These are phyloP conservation scores for Holacanthella duospinosa DNA, from an alignment of 2,888 invertebrate species.

Conservation along the genomic window DNA sequence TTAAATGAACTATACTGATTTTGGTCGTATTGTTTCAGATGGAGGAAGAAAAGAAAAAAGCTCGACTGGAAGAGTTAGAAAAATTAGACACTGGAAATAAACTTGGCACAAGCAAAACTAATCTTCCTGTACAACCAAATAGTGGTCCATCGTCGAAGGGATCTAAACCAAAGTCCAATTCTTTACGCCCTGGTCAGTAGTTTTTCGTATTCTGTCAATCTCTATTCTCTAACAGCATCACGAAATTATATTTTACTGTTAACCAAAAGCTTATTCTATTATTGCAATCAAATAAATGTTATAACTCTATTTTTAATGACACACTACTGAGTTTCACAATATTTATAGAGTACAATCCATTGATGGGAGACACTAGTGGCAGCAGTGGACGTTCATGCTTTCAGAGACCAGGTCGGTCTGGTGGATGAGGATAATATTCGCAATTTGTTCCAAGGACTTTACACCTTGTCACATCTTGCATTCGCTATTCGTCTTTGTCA, in stretches of 20 bases:
- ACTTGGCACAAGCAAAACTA: constrained; percentile 15
- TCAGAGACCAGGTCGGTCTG: constrained; percentile 25
- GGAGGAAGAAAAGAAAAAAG: constrained; percentile 27
- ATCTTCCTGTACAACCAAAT: constrained; percentile 15
- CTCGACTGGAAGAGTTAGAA: constrained; percentile 24
- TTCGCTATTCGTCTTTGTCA: too few relatives aligned
- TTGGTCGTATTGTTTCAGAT: constrained; percentile 12
- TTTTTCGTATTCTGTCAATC: neutral
- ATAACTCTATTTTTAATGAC: neutral
- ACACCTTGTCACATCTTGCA: too few relatives aligned
- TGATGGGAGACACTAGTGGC: constrained; percentile 30
- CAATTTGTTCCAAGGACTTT: constrained; percentile 16
- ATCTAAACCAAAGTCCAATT: neutral
- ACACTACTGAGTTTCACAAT: neutral
- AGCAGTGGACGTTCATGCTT: constrained; percentile 19
- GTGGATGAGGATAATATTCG: constrained; percentile 31
- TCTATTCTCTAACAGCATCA: neutral
- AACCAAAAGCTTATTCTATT: too few relatives aligned
- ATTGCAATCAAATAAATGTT: too few relatives aligned
- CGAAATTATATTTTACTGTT: neutral
- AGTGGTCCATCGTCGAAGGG: too few relatives aligned
- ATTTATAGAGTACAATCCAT: constrained; percentile 32
- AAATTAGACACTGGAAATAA: constrained; percentile 15
- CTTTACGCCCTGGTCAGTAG: constrained; percentile 20
- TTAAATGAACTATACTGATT: neutral